These are phyloP conservation scores for Philopedon plagiatum DNA, from an alignment of 2,888 invertebrate genomes.

Conservation along the genomic window DNA sequence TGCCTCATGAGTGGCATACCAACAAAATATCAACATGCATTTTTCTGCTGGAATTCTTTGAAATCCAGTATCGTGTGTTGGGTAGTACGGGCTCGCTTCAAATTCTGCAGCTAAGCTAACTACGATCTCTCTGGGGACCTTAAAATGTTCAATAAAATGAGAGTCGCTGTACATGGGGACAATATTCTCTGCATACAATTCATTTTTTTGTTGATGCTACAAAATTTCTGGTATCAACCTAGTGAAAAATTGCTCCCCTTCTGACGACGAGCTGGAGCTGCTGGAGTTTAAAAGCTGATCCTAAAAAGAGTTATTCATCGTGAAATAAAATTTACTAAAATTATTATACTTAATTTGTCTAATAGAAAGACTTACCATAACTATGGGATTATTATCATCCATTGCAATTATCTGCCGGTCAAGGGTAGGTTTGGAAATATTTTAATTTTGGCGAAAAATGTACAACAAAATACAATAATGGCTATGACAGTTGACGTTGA, in stretches of 20 bases:
- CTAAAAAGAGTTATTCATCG: background rate
- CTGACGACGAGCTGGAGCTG: background rate
- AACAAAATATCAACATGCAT: constrained; percentile 42
- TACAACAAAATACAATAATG: background rate
- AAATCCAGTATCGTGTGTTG: constrained; percentile 36
- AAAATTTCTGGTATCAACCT: background rate
- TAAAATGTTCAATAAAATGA: constrained; percentile 37
- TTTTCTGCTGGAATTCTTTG: constrained; percentile 23
- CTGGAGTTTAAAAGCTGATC: background rate
- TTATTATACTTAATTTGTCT: background rate
- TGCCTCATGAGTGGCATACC: constrained; percentile 52
- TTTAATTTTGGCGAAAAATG: background rate
- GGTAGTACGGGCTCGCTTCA: constrained; percentile 34
- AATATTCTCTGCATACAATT: constrained; percentile 25
- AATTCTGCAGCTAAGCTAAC: constrained; percentile 30
- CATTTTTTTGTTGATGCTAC: constrained; percentile 26
- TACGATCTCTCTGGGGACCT: constrained; percentile 25
- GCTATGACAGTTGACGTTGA: no score
- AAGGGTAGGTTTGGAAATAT: no score
- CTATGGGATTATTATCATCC: background rate
- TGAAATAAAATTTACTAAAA: background rate
- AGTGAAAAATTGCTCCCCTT: background rate
- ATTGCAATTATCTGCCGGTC: no score
- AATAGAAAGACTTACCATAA: background rate
- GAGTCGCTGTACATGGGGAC: constrained; percentile 23